Evolutionary conservation across 2,888 invertebrate genomes (phyloP), one percentile per base, ranked within the genome.

Genomic region (Spicauda simplicius): DNA sequence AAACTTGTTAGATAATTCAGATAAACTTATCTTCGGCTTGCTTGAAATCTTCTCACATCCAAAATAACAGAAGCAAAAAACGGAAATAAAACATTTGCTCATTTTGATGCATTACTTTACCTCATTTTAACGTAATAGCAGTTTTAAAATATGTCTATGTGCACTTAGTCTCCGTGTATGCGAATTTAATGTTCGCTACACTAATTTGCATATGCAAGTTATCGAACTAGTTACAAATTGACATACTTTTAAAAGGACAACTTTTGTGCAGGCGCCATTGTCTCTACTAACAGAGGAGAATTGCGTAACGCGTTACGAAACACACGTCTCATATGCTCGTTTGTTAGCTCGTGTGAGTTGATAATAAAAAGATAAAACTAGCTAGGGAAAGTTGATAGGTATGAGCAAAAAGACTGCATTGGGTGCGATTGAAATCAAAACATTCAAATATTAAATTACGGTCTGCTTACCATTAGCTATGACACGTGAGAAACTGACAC

Each of bases 191-290:
- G 19, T 64, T 54, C 53, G 41, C 53, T 58, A 25, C 25, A 53
- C 45, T 65, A 19, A 66, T 66, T 66, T 66, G 41, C 66, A 66
- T 66, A 65, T 65, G 61, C 56, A 69, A 64, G 60, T 59, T 74
- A 83, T 81, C 79, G 79, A 82, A 83, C 84, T 80, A 82, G 85
- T 86, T 83, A 72, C 77, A 69, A 73, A 80, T 76, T 87, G 88
- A 88, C 90, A 90, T 77, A 90, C 84, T 84, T 90, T 84, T 79
- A 75, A 85, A 86, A 89, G 86, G 90, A 88, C 88, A 88, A 77
- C 82, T 80, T 82, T 79, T 79, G 76, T 80, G 74, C 77, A 79
- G 78, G 74, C 78, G 76, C 87, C 80, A 90, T 90, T 90, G 90
- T 89, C 80, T 86, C 80, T 78, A 74, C 71, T 50, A 72, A 64